Percentiles rank a stretch among this genome's conserved stretches.
phyloP scores from a whole-genome alignment of 2,113 vertebrate species.

The Baryphthengus martii region DNA sequence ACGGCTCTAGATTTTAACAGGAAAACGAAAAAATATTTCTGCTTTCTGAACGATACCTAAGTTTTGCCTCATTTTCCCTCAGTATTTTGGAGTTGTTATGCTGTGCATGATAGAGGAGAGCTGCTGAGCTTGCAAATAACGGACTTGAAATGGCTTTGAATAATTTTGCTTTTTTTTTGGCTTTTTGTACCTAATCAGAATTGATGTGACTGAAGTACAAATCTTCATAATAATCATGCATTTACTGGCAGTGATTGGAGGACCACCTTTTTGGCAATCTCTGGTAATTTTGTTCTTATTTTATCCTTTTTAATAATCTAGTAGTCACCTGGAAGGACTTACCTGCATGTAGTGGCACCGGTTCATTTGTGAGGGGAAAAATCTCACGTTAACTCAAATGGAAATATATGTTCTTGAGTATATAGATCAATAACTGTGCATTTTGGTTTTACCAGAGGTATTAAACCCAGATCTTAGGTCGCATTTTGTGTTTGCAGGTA shows the following conservation, averaged over 20 bases:
- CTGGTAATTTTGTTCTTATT: conserved; percentile 84
- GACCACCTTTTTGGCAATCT: conserved; percentile 97
- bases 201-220: conserved; percentile 99
- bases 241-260: conserved; percentile 97
- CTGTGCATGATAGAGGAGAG: conserved; percentile 76
- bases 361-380: background rate
- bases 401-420: background rate
- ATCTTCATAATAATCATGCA: conserved; percentile 99
- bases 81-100: background rate
- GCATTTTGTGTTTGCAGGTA: background rate
- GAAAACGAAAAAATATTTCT: background rate
- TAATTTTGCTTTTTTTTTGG: conserved; percentile 78
- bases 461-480: background rate
- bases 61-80: background rate
- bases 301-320: background rate
- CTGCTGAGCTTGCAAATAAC: conserved; percentile 71
- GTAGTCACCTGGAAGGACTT: background rate
- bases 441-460: background rate
- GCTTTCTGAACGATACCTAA: background rate
- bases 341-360: background rate
- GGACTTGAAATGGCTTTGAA: conserved; percentile 68
- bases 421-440: background rate
- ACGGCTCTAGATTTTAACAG: background rate
- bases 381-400: background rate
- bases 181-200: conserved; percentile 88